Evolutionary conservation across 2,113 vertebrate species (phyloP).

Genomic region (Acanthochromis polyacanthus): DNA sequence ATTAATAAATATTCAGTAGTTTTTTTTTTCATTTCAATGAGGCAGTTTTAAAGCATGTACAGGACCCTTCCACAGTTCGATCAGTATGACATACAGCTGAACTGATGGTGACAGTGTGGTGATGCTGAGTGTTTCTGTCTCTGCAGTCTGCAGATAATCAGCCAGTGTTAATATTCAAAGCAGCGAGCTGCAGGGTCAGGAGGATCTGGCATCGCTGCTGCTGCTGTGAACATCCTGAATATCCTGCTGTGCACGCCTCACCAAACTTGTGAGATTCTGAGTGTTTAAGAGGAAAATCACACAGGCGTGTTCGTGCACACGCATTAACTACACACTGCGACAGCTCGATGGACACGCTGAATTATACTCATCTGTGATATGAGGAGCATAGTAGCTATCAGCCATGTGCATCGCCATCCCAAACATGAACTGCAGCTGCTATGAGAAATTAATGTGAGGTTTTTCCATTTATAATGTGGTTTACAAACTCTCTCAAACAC

Average conservation of each 20-base stretch:
- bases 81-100: background rate
- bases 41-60: too few species aligned
- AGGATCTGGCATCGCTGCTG: background rate
- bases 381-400: background rate
- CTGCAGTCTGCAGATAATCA: conserved; percentile 38
- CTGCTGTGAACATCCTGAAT: background rate
- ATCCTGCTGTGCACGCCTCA: conserved; percentile 10
- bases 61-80: too few species aligned
- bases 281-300: conserved; percentile 24
- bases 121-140: background rate
- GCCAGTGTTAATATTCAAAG: conserved; percentile 43
- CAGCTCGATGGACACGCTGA: background rate
- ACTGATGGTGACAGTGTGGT: background rate
- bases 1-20: too few species aligned
- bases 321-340: background rate
- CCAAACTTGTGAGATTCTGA: conserved; percentile 4
- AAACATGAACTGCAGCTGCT: background rate
- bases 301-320: background rate
- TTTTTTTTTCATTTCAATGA: too few species aligned
- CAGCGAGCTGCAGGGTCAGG: conserved; percentile 15
- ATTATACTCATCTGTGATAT: conserved; percentile 1
- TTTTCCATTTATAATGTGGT: too few species aligned
- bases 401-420: background rate
- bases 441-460: too few species aligned
- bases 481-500: too few species aligned